phyloP scores from a whole-genome alignment of 2,888 invertebrate species.

The Ganaspis brasiliensis region DNA sequence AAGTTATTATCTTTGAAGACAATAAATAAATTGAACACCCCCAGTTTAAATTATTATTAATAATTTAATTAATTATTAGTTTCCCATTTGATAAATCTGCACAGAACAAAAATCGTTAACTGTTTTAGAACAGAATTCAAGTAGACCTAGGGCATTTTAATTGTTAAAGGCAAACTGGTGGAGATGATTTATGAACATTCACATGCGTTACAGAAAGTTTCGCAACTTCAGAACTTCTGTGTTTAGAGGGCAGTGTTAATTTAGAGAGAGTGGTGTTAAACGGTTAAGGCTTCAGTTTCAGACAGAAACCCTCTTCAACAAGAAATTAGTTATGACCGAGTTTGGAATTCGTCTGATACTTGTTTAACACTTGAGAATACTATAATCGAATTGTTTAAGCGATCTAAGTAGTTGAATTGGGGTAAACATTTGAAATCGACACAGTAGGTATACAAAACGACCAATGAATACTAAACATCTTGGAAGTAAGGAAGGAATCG shows the following conservation, averaged over 20 bases:
- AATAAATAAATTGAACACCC: too few relatives aligned
- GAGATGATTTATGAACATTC: constrained; percentile 8
- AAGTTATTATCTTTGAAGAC: too few relatives aligned
- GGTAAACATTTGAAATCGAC: not conserved
- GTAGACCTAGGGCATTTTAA: too few relatives aligned
- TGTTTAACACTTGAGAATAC: not conserved
- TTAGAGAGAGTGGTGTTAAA: not conserved
- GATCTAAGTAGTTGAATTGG: constrained; percentile 13
- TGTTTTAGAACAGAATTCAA: too few relatives aligned
- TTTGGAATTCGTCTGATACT: not conserved
- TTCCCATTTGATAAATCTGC: too few relatives aligned
- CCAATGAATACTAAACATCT: not conserved
- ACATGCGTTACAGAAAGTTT: not conserved
- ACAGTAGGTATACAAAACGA: not conserved
- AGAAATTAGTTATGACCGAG: constrained; percentile 17
- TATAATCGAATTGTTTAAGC: constrained; percentile 9
- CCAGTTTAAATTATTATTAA: too few relatives aligned
- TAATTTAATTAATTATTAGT: too few relatives aligned
- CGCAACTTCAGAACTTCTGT: not conserved
- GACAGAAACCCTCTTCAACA: not conserved
- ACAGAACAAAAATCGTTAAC: too few relatives aligned
- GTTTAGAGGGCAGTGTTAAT: constrained; percentile 11
- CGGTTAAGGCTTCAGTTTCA: constrained; percentile 18
- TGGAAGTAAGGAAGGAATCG: not conserved
- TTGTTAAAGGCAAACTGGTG: not conserved